Evolutionary conservation across 2,888 invertebrate species (phyloP).

Genomic region (Mactromeris polynyma): DNA sequence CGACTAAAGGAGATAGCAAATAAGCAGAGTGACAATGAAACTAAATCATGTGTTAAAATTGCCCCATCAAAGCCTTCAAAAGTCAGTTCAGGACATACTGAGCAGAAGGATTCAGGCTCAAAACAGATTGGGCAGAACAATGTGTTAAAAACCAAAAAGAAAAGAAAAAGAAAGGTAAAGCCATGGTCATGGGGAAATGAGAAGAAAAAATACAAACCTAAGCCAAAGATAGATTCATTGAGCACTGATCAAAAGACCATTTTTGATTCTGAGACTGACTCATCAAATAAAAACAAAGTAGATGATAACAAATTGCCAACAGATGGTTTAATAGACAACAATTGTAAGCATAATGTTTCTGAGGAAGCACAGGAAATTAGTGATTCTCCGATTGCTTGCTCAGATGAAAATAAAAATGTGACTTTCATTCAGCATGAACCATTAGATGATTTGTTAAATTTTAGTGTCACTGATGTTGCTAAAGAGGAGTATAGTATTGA

Average conservation of each 20-base stretch:
- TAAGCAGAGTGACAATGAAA: conserved; percentile 14
- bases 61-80: background rate
- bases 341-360: background rate
- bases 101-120: background rate
- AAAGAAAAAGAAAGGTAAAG: conserved; percentile 66
- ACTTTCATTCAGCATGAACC: background rate
- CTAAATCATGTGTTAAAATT: background rate
- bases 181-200: conserved; percentile 73
- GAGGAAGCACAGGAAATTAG: background rate
- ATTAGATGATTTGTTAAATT: conserved; percentile 2
- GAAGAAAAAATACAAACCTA: conserved; percentile 69
- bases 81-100: background rate
- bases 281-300: background rate
- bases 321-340: background rate
- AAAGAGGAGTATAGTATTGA: conserved; percentile 11
- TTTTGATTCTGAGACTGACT: background rate
- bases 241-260: conserved; percentile 15
- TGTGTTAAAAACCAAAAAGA: conserved; percentile 47
- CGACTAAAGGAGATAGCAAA: conserved; percentile 23
- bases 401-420: conserved; percentile 28
- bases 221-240: conserved; percentile 48
- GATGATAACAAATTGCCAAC: background rate
- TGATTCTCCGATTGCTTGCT: background rate
- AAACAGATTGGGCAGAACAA: background rate
- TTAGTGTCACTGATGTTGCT: background rate